Conservation (phyloP, 2,113 vertebrate species). For the Anoura caudifer region DNA sequence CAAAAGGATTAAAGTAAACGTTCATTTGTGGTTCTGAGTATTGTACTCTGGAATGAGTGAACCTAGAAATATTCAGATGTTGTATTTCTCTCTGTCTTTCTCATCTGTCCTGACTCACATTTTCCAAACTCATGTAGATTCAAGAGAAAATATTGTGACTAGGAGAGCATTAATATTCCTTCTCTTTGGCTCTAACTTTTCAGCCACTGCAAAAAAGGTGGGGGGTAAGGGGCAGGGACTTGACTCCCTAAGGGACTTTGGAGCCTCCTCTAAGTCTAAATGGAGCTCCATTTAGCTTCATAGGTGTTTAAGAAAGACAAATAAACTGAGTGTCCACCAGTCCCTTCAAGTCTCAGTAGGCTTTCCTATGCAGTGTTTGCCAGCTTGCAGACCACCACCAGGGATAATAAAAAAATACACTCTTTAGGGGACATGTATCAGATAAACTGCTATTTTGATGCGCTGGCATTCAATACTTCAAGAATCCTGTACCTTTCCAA, state of each 20-base stretch:
- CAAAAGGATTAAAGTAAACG: not conserved
- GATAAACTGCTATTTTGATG: not conserved
- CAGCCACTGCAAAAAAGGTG: not conserved
- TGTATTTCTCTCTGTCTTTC: slow-evolving; percentile 27
- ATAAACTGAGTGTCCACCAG: not conserved
- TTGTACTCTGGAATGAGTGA: slow-evolving; percentile 17
- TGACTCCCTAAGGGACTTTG: not conserved
- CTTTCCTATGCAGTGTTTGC: not conserved
- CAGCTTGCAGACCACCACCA: not conserved
- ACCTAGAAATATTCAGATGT: slow-evolving; percentile 40
- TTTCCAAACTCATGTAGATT: slow-evolving; percentile 40
- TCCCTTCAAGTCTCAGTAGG: not conserved
- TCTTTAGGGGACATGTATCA: not conserved
- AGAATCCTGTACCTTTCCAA: not conserved
- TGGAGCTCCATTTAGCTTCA: not conserved
- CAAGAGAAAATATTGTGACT: slow-evolving; percentile 1
- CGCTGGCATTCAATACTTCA: not conserved
- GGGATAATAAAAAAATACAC: not conserved
- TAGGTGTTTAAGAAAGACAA: not conserved
- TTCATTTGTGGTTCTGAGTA: slow-evolving; percentile 19
- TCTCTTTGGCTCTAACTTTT: not conserved
- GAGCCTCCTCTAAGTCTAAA: not conserved
- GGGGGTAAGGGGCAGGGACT: too few species aligned
- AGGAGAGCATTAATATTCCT: not conserved
- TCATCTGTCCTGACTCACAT: slow-evolving; percentile 45